A percentile compares a stretch with the other conserved stretches of the same genome.
These are phyloP conservation scores for Trissolcus basalis DNA, from an alignment of 1,140 invertebrate genomes.

Conservation along the genomic window DNA sequence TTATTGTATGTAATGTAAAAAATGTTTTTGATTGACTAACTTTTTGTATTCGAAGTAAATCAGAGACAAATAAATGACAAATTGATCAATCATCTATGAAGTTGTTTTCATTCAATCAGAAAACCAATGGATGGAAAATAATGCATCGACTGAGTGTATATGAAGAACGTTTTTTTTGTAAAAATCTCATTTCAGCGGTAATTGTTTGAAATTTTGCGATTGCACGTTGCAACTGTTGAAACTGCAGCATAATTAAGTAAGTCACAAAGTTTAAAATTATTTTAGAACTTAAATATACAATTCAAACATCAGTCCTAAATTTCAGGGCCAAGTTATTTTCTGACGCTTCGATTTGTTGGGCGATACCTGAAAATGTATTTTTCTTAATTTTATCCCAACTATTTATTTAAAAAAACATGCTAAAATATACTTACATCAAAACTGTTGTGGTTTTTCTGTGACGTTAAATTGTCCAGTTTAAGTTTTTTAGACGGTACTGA, in stretches of 20 bases:
- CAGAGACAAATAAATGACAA: slow-evolving; percentile 27
- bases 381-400: neutral
- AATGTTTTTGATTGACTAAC: slow-evolving; percentile 37
- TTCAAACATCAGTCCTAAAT: neutral
- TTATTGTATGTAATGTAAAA: slow-evolving; percentile 16
- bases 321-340: slow-evolving; percentile 31
- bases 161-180: too few species aligned
- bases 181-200: too few species aligned
- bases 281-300: neutral
- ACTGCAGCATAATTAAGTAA: too few species aligned
- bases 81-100: slow-evolving; percentile 3
- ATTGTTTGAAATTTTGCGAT: too few species aligned
- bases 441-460: neutral
- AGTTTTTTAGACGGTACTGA: neutral
- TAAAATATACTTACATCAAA: slow-evolving; percentile 15
- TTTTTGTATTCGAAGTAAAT: slow-evolving; percentile 37
- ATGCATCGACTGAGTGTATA: too few species aligned
- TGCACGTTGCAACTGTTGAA: too few species aligned
- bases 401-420: too few species aligned
- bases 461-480: neutral
- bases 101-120: neutral
- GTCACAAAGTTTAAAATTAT: neutral
- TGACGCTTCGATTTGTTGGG: slow-evolving; percentile 21
- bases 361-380: slow-evolving; percentile 19
- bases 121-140: neutral